phyloP scores from a whole-genome alignment of 2,113 vertebrate species.

The Pithys albifrons region DNA sequence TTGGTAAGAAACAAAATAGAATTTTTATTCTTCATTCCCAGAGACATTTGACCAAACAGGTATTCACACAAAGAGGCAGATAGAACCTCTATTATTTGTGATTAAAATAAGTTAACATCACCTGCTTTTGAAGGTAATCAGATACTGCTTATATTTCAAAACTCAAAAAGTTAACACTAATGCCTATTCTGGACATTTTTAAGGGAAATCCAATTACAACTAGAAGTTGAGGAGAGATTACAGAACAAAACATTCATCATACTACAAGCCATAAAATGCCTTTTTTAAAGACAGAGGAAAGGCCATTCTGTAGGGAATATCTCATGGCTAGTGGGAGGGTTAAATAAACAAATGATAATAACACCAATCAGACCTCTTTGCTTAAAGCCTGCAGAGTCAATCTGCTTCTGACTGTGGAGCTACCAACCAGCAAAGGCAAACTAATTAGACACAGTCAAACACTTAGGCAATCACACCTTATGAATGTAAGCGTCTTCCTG shows the following conservation, averaged over 20 bases:
- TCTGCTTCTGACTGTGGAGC: conserved; percentile 83
- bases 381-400: conserved; percentile 83
- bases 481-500: conserved; percentile 89
- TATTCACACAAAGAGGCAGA: background rate
- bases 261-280: background rate
- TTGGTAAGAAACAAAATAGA: background rate
- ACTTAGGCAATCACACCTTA: conserved; percentile 91
- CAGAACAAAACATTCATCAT: background rate
- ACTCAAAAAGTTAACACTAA: background rate
- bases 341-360: conserved; percentile 89
- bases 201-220: background rate
- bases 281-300: conserved; percentile 54
- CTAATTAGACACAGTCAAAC: conserved; percentile 89
- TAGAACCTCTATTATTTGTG: background rate
- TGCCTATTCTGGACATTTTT: background rate
- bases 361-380: conserved; percentile 85
- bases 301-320: conserved; percentile 55
- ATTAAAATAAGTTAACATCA: background rate
- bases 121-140: background rate
- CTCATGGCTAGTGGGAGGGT: conserved; percentile 75
- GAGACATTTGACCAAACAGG: background rate
- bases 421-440: conserved; percentile 84
- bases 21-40: background rate
- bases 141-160: background rate
- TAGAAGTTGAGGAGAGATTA: background rate